Conservation (phyloP, 2,888 invertebrate species). For the Frankliniella intonsa region DNA sequence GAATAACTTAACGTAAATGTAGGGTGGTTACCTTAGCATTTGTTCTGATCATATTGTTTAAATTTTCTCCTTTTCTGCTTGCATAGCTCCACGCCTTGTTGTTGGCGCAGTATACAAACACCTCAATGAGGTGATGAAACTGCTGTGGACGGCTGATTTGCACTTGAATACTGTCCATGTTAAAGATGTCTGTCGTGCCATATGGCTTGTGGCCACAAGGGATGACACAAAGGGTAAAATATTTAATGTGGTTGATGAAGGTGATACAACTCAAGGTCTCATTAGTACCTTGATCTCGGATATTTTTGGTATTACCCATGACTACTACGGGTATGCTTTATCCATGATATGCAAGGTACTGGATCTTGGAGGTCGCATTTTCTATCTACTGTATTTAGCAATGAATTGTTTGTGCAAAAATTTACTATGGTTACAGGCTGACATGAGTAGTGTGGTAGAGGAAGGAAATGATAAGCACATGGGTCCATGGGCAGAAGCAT, state of each 20-base stretch:
- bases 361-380: slow-evolving; percentile 32
- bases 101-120: slow-evolving; percentile 86
- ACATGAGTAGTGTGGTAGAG: slow-evolving; percentile 74
- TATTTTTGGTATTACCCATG: slow-evolving; percentile 79
- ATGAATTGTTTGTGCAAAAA: slow-evolving; percentile 28
- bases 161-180: slow-evolving; percentile 86
- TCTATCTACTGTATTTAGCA: slow-evolving; percentile 31
- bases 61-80: not conserved
- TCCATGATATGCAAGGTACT: slow-evolving; percentile 75
- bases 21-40: too few relatives aligned
- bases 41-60: not conserved
- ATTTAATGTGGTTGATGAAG: slow-evolving; percentile 80
- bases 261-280: slow-evolving; percentile 77
- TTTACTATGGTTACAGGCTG: slow-evolving; percentile 53
- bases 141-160: slow-evolving; percentile 80
- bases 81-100: slow-evolving; percentile 72
- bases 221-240: slow-evolving; percentile 54
- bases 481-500: slow-evolving; percentile 85
- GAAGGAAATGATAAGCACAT: slow-evolving; percentile 93
- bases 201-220: slow-evolving; percentile 64
- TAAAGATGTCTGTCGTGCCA: slow-evolving; percentile 73
- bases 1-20: slow-evolving; percentile 36
- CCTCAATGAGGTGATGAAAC: slow-evolving; percentile 83
- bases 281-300: slow-evolving; percentile 74
- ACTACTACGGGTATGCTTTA: slow-evolving; percentile 78